Conservation (phyloP, 2,113 vertebrate genomes). For the Aptenodytes patagonicus region DNA sequence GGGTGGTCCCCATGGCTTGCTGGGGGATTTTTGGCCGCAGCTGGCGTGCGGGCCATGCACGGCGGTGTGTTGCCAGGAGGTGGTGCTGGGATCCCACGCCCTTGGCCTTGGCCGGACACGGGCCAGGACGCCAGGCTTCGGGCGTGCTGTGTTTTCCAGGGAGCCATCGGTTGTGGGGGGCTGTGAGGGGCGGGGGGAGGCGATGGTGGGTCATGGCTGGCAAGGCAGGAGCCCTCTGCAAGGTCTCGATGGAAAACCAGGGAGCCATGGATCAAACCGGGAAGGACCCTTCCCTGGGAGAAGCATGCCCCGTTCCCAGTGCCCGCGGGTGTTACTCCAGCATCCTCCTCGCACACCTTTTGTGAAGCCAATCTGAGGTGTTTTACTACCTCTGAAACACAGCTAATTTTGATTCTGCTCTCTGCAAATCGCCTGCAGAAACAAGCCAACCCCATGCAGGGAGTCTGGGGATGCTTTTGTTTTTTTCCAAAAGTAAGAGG, state of each 20-base stretch:
- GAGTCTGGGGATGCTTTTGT: neutral
- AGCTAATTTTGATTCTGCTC: neutral
- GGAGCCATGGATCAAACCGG: fast-evolving
- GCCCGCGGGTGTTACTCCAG: neutral
- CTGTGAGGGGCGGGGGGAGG: neutral
- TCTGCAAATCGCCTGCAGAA: neutral
- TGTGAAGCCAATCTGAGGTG: neutral
- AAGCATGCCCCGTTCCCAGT: fast-evolving
- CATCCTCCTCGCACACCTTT: neutral
- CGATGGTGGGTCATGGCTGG: fast-evolving
- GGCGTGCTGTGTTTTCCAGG: neutral
- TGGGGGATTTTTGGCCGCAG: neutral
- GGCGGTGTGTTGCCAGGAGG: conserved; percentile 3
- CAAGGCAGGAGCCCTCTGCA: neutral
- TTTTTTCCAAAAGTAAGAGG: neutral
- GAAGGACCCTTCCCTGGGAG: neutral
- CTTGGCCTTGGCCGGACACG: neutral
- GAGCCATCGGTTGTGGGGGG: fast-evolving
- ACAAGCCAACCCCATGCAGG: neutral
- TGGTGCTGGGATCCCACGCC: conserved; percentile 44
- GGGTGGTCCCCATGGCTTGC: neutral
- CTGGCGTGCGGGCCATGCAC: neutral
- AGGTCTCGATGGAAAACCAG: neutral
- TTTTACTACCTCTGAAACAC: neutral
- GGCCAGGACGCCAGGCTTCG: neutral